phyloP scores from a whole-genome alignment of 2,888 invertebrate species.

The Gasteruption jaculator region DNA sequence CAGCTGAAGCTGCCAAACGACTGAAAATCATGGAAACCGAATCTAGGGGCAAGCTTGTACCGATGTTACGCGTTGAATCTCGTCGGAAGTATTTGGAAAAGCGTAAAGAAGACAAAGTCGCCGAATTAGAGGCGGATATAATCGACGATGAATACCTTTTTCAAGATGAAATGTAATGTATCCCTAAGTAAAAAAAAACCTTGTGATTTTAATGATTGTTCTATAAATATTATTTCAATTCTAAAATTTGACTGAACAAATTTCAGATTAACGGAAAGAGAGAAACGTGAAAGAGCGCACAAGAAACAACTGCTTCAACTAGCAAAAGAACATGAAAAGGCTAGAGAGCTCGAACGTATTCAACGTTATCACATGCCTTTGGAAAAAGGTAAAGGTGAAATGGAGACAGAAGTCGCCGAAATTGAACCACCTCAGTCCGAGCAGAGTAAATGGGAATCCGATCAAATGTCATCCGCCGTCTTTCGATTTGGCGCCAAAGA shows the following conservation, averaged over 20 bases:
- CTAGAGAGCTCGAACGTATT: constrained; percentile 86
- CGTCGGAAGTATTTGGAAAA: constrained; percentile 92
- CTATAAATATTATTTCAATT: constrained; percentile 1
- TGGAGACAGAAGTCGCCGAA: constrained; percentile 70
- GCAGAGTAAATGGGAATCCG: constrained; percentile 95
- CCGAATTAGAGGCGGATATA: constrained; percentile 92
- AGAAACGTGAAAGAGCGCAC: constrained; percentile 79
- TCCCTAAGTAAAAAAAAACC: too few species aligned
- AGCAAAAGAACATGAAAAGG: constrained; percentile 94
- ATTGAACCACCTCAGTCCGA: constrained; percentile 71
- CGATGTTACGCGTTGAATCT: constrained; percentile 84
- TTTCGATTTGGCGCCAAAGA: constrained; percentile 93
- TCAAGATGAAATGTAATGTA: constrained; percentile 77
- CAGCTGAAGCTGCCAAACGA: constrained; percentile 79
- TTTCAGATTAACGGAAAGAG: constrained; percentile 78
- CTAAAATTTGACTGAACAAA: constrained; percentile 1
- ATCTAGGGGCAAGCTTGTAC: constrained; percentile 80
- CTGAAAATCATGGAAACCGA: constrained; percentile 78
- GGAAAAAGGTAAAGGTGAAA: constrained; percentile 79
- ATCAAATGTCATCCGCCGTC: constrained; percentile 88
- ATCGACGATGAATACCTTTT: constrained; percentile 95
- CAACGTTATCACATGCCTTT: constrained; percentile 94
- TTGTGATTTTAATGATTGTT: not conserved
- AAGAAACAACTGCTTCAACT: constrained; percentile 86
- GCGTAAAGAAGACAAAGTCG: constrained; percentile 92